A percentile compares a stretch with the other conserved stretches of the same genome.
These are phyloP conservation scores for Gobionotothen gibberifrons DNA, from an alignment of 2,797 vertebrate genomes.

Conservation along the genomic window DNA sequence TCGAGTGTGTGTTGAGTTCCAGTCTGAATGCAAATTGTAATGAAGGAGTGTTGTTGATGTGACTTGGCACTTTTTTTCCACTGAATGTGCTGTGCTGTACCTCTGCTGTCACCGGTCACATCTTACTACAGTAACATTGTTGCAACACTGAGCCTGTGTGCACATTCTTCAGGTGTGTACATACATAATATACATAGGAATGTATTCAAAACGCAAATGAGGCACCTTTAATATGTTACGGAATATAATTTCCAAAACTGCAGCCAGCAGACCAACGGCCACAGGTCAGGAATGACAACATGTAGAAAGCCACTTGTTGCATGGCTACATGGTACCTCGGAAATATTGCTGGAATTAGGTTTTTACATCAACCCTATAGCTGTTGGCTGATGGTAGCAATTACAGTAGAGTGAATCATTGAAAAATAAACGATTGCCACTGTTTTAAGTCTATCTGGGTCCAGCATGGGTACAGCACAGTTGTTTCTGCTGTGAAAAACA, in stretches of 20 bases:
- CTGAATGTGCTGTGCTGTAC: slow-evolving; percentile 27
- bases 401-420: not conserved
- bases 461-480: slow-evolving; percentile 30
- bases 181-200: not conserved
- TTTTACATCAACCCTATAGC: not conserved
- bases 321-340: too few relatives aligned
- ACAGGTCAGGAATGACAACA: not conserved
- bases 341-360: not conserved
- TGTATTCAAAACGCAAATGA: not conserved
- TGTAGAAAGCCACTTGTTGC: not conserved
- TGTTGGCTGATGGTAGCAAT: not conserved
- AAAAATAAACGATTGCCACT: not conserved
- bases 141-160: not conserved
- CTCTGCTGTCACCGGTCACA: not conserved
- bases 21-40: slow-evolving; percentile 41
- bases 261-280: too few relatives aligned
- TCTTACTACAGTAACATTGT: not conserved
- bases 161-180: not conserved
- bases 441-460: not conserved
- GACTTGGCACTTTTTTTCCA: slow-evolving; percentile 13
- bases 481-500: slow-evolving; percentile 23
- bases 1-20: slow-evolving; percentile 39
- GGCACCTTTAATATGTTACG: not conserved
- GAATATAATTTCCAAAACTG: not conserved
- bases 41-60: slow-evolving; percentile 21